Evolutionary conservation across 2,888 invertebrate genomes (phyloP).

Genomic region (Brassicogethes aeneus): DNA sequence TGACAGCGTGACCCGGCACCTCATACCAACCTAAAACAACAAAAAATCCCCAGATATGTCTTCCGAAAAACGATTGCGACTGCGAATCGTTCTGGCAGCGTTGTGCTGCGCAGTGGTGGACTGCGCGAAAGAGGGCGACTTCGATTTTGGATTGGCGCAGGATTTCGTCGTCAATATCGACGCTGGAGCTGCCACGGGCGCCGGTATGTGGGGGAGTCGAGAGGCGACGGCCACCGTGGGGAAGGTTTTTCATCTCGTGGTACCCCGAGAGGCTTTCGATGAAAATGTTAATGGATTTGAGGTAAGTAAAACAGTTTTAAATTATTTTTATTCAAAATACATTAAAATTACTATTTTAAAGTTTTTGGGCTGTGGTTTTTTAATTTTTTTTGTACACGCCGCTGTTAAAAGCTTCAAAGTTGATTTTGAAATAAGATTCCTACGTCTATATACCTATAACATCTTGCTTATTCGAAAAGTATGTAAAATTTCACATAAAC

Average conservation of each 20-base stretch:
- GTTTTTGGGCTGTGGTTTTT: too few species aligned
- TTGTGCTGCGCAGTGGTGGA: slow-evolving; percentile 18
- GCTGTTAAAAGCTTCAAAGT: too few species aligned
- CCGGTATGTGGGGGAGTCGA: slow-evolving; percentile 40
- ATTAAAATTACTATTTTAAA: too few species aligned
- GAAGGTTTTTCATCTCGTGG: slow-evolving; percentile 60
- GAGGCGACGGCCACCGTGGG: slow-evolving; percentile 62
- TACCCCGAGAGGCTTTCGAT: slow-evolving; percentile 58
- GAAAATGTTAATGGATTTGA: slow-evolving; percentile 59
- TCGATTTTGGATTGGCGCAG: slow-evolving; percentile 36
- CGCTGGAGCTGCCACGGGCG: slow-evolving; percentile 24
- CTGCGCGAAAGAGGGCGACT: slow-evolving; percentile 37
- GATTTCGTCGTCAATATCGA: slow-evolving; percentile 15
- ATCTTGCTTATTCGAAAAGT: too few species aligned
- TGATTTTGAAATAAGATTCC: too few species aligned
- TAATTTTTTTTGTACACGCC: too few species aligned
- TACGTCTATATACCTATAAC: too few species aligned
- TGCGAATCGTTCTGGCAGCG: slow-evolving; percentile 8
- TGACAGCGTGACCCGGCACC: slow-evolving; percentile 14
- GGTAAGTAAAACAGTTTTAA: slow-evolving; percentile 50
- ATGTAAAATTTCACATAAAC: too few species aligned
- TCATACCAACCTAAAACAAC: slow-evolving; percentile 3
- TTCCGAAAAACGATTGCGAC: slow-evolving; percentile 7
- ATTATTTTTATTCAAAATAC: too few species aligned
- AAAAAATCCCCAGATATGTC: too few species aligned